phyloP scores from a whole-genome alignment of 2,797 vertebrate genomes.

The Myiothlypis coronata region DNA sequence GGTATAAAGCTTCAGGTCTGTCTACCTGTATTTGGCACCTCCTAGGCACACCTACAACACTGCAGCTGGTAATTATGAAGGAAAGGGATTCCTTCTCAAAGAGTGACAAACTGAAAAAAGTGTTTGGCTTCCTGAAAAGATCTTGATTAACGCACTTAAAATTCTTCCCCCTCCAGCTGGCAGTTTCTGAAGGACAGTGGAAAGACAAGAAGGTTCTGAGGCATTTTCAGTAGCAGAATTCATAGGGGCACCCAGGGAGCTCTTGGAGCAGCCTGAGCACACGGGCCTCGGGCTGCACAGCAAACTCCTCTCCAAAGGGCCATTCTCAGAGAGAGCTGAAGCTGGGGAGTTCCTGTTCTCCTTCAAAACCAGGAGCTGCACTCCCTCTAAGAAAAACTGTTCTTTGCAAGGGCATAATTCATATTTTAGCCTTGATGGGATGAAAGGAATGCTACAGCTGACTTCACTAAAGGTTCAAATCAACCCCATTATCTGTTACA shows the following conservation, averaged over 20 bases:
- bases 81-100: background rate
- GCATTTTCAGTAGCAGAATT: background rate
- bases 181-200: background rate
- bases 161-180: background rate
- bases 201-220: background rate
- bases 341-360: background rate
- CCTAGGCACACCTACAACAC: background rate
- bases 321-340: fast-evolving
- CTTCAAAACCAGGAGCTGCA: background rate
- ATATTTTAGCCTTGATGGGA: background rate
- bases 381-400: background rate
- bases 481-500: background rate
- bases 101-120: background rate
- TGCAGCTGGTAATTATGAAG: background rate
- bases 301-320: background rate
- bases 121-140: background rate
- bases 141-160: background rate
- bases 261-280: background rate
- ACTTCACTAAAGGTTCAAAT: background rate
- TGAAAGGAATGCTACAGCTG: background rate
- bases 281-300: fast-evolving
- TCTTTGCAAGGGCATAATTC: background rate
- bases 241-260: background rate
- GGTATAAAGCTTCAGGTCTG: background rate
- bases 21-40: background rate